Evolutionary conservation across 2,113 vertebrate species (phyloP), one percentile per base, ranked within the genome.

Genomic region (Burhinus oedicnemus): DNA sequence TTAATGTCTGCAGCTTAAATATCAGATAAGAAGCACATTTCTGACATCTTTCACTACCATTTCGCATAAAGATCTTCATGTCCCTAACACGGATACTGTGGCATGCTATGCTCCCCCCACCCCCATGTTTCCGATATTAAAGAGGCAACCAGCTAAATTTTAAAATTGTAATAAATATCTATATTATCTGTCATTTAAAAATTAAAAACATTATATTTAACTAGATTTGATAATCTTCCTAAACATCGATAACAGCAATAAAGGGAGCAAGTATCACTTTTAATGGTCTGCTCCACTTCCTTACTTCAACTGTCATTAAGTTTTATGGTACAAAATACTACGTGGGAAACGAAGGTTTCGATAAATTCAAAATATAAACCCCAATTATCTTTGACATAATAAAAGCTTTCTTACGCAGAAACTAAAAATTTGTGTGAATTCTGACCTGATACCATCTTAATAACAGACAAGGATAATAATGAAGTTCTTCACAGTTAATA

Each of bases 21-120:
- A 87, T 44, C 76, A 81, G 64, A 10, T 25, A 62, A 79, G 45
- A 32, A 78, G 29, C 38, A 75, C 47, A 51, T 40, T 81, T 81
- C 76, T 95, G 76, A 55, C 55, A 93, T 18, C 58, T 78, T 92
- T 75, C 42, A 58, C 64, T 83, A 54, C n/a, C 27, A 25, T 68
- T 74, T 78, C 30, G 55, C 47, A 60, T 20, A 38, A 44, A 47
- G 42, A 79, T 38, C 40, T 65, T 89, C 30, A 58, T 8, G 34
- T 38, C 23, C 36, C 52, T 80, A 52, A 55, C 18, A 57, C 0
- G 0, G 54, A 44, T 52, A 30, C 44, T 25, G n/a, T 30, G 30
- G 14, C 10, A 22, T 12, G 12, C 23, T 74, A 61, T 1, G 1
- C 32, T 69, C 20, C 8, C 5, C 15, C 7, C 9, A 6, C 3